Percentiles rank a stretch among this genome's conserved stretches.
These are phyloP conservation scores for Scaptomyza tumidula DNA, from an alignment of 2,888 invertebrate species.

Conservation along the genomic window DNA sequence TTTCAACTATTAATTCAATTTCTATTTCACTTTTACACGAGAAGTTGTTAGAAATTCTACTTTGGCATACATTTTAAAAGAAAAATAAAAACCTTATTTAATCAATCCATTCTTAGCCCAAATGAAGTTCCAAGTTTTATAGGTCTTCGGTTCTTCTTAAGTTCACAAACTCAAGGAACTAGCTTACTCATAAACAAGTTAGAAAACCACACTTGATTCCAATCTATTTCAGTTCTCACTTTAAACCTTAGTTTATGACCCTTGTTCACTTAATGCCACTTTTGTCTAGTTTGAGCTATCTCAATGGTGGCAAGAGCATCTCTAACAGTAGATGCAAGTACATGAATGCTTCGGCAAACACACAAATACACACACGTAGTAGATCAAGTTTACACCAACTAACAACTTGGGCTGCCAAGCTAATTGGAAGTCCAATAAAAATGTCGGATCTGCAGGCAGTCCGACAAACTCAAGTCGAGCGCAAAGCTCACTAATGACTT, in stretches of 20 bases:
- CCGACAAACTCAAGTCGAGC: slow-evolving; percentile 71
- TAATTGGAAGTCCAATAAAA: slow-evolving; percentile 82
- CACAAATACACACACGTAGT: slow-evolving; percentile 49
- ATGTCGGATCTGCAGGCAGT: slow-evolving; percentile 75
- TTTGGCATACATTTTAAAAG: too few relatives aligned
- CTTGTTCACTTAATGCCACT: neutral
- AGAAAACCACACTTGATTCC: neutral
- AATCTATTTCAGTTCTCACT: neutral
- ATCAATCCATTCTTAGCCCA: too few relatives aligned
- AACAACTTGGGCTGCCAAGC: slow-evolving; percentile 64
- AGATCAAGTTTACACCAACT: slow-evolving; percentile 76
- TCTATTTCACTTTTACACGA: too few relatives aligned
- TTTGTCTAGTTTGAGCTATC: slow-evolving; percentile 5
- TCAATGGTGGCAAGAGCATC: slow-evolving; percentile 17
- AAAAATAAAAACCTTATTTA: too few relatives aligned
- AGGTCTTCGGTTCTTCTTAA: too few relatives aligned
- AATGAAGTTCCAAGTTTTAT: too few relatives aligned
- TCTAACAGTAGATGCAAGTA: slow-evolving; percentile 20
- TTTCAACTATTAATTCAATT: too few relatives aligned
- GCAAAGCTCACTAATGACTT: slow-evolving; percentile 78
- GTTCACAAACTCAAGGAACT: slow-evolving; percentile 2
- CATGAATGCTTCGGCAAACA: slow-evolving; percentile 12
- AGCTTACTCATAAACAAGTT: neutral
- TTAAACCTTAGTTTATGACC: neutral
- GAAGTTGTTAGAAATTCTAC: too few relatives aligned